Evolutionary conservation across 1,140 invertebrate species (phyloP), one percentile per base, ranked within the genome.

Genomic region (Paramacrobiotus metropolitanus): DNA sequence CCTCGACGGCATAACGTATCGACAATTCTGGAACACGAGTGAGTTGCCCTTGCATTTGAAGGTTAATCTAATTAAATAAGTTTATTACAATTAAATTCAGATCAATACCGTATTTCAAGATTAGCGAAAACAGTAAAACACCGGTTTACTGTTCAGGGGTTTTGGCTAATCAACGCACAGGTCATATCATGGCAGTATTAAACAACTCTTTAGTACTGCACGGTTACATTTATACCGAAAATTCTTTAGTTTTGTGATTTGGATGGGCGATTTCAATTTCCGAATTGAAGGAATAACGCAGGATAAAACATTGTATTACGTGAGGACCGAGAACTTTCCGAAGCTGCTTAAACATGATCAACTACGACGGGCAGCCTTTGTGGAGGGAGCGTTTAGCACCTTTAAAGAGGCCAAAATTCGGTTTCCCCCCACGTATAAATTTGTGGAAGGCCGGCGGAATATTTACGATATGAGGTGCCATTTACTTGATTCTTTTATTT

Each of bases 221-320:
- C n/a, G n/a, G n/a, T n/a, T n/a, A n/a, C n/a, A n/a, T n/a, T n/a
- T n/a, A n/a, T n/a, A n/a, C n/a, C n/a, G n/a, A n/a, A n/a, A n/a
- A n/a, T n/a, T n/a, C n/a, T 76, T 61, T 70, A 89, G 86, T 68
- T 93, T 92, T 70, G 81, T 91, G 15, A 91, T 95, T 71, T 94
- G 88, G 87, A 80, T 93, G 65, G 91, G 91, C 1, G 90, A 94
- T 69, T 74, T 94, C 44, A 95, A 95, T 71, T 95, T 94, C 71
- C 82, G 91, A 1, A 75, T 93, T 4, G 70, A 81, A 24, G 72
- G 75, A 18, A 76, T 80, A 62, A 76, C 78, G 0, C 75, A 82
- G 0, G 73, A 78, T 62, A 81, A 84, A 64, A 86, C 92, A 30
- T 76, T 80, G 2, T 70, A 76, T 2, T 62, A 77, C 1, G 72